Conservation (phyloP, 2,113 vertebrate genomes). For the Athene noctua region DNA sequence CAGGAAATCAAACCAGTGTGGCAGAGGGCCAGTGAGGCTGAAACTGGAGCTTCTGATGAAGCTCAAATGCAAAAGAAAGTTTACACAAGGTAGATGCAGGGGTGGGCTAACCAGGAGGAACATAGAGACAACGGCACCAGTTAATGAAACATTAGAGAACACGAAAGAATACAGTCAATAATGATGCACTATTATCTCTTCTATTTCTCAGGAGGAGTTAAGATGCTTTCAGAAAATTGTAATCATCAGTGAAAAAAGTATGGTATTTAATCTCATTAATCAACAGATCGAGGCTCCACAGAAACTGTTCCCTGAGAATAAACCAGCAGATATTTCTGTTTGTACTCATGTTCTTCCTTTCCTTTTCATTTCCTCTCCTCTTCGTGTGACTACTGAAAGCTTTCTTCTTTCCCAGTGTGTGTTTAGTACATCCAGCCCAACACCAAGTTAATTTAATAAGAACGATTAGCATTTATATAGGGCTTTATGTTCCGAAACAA, state of each 20-base stretch:
- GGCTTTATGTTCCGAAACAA: neutral
- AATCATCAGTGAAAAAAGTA: neutral
- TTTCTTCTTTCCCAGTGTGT: neutral
- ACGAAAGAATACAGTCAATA: neutral
- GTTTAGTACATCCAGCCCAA: neutral
- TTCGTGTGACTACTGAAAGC: neutral
- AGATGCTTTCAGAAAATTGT: neutral
- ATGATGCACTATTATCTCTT: accelerated
- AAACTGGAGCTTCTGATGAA: neutral
- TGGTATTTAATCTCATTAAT: neutral
- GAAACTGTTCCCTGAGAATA: neutral
- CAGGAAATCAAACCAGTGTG: neutral
- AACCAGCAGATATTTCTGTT: accelerated
- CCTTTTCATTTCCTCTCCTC: neutral
- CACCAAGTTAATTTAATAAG: neutral
- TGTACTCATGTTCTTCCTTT: neutral
- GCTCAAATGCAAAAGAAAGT: neutral
- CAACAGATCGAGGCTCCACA: neutral
- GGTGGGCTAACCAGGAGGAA: neutral
- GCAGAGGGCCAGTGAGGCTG: neutral
- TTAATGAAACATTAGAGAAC: neutral
- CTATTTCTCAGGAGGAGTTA: neutral
- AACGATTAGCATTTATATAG: neutral
- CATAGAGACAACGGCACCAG: accelerated
- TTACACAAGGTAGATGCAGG: neutral